These are phyloP conservation scores for Sebastiscus tertius DNA, from an alignment of 2,797 vertebrate species.

Conservation along the genomic window DNA sequence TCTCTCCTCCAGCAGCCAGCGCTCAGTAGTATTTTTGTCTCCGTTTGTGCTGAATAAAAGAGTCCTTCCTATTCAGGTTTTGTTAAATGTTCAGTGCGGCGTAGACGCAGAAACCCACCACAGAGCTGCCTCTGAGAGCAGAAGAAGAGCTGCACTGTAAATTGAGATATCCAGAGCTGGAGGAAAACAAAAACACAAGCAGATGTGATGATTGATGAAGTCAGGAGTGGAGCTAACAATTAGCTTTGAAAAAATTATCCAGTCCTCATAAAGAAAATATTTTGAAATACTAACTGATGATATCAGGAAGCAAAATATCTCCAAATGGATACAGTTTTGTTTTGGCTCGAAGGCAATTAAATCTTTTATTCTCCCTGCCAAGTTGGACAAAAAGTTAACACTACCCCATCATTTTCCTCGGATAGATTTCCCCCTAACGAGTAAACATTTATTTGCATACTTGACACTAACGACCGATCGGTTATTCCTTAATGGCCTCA, in stretches of 20 bases:
- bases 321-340: background rate
- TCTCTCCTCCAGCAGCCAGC: conserved; percentile 7
- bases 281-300: background rate
- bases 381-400: conserved; percentile 51
- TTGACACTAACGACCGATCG: conserved; percentile 69
- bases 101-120: background rate
- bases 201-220: conserved; percentile 19
- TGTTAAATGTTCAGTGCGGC: conserved; percentile 21
- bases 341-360: conserved; percentile 14
- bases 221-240: conserved; percentile 1
- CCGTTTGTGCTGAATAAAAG: conserved; percentile 16
- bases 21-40: conserved; percentile 41
- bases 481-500: conserved; percentile 71
- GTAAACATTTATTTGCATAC: conserved; percentile 73
- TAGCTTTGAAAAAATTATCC: background rate
- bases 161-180: conserved; percentile 5
- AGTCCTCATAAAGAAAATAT: background rate
- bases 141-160: background rate
- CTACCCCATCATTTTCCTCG: conserved; percentile 39
- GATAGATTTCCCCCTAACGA: conserved; percentile 47
- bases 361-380: conserved; percentile 30
- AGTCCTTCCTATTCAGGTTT: conserved; percentile 9
- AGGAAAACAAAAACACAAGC: background rate
- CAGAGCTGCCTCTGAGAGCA: background rate
- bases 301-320: background rate